Evolutionary conservation across 2,113 vertebrate species (phyloP), one percentile per base, ranked within the genome.

Genomic region (Cyphomyrus discorhynchus): DNA sequence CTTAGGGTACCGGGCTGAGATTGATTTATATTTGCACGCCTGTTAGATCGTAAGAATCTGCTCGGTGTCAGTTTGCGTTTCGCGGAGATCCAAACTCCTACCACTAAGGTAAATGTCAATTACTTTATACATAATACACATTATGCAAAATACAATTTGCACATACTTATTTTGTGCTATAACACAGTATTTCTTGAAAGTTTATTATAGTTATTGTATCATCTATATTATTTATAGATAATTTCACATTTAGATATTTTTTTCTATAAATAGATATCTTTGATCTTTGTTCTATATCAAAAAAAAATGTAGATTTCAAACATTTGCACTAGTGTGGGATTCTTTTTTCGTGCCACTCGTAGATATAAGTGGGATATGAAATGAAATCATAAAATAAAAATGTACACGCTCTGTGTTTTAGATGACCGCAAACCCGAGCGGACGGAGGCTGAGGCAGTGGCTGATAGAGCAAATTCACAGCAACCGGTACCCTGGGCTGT

Each of bases 391-490:
- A 21, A 39, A 4, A n/a, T 19, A 5, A 24, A 45, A 47, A 46
- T 42, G 21, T 45, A 39, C 17, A 66, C 58, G n/a, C n/a, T n/a
- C 35, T 85, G 6, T 19, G 19, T 47, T 82, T 49, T 19, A 95
- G 92, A 97, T 98, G 97, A 96, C 97, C 0, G 96, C 96, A 9
- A 98, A 96, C 2, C 49, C 94, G 0, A 96, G 97, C 0, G 98
- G 98, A 19, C 92, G 98, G 7, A 94, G 98, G 3, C 96, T 99
- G 5, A 97, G 98, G 90, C 98, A 99, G 95, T 99, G 98, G 98
- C 96, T 99, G 88, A 96, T 99, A 0, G 98, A 99, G 91, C 98
- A 99, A 92, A 99, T 99, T 0, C 97, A 98, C 91, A 99, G 98
- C 0, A 93, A 80, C 9, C 92, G 96, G 89, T 99, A 99, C 91